Evolutionary conservation across 1,140 invertebrate species (phyloP), one percentile per base, ranked within the genome.

Genomic region (Drosophila rhopaloa): DNA sequence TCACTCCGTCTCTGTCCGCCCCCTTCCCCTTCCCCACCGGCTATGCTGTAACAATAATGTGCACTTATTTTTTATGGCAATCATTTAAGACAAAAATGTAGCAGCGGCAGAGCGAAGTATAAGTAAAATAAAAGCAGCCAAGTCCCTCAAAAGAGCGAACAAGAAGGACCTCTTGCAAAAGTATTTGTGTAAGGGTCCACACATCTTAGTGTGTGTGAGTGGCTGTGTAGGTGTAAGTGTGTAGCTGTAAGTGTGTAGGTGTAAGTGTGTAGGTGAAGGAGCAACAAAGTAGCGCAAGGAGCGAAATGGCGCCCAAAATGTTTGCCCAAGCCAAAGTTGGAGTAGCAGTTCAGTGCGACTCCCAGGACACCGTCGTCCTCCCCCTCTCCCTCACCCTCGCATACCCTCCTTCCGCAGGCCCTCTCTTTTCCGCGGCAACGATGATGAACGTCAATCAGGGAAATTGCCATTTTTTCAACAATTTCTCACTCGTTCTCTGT

Each of bases 31-130:
- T 1, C 38, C 11, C 38, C 14, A 8, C 38, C 16, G n/a, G 50
- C 59, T 29, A 24, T 46, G 56, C 66, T 82, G 79, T 88, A 70
- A 88, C 83, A 89, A 89, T 88, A 88, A 88, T 88, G 83, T 88
- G 83, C 83, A 88, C 83, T 88, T 88, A 88, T 88, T 88, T 88
- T 88, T 89, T 88, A 88, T 83, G 66, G 84, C 83, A 88, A 88
- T 89, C 83, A 88, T 88, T 88, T 89, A 83, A 88, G 84, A 88
- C 72, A 80, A 89, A 88, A 89, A 88, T 88, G 83, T 88, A 74
- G 84, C 83, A 50, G 70, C 58, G 74, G 81, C 76, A 66, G 40
- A 76, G 54, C 78, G 75, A 65, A 81, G 75, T 63, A 54, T 55
- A 81, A 78, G 78, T 81, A 74, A 86, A 83, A 88, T 84, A 88